Conservation (phyloP, 2,888 invertebrate genomes). For the Andricus curvator region DNA sequence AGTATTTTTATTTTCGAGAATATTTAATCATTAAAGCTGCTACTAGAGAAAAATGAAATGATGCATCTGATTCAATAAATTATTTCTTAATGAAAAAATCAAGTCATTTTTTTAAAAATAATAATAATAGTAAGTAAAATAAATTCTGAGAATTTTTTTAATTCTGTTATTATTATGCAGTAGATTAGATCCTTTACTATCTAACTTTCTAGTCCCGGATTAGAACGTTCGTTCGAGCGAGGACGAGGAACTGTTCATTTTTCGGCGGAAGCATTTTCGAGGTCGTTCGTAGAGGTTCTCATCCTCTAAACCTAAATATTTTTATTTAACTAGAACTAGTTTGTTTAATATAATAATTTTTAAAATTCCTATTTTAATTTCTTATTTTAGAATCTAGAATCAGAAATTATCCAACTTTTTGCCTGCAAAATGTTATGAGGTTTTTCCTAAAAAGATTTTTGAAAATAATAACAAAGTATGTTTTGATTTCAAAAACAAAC, state of each 20-base stretch:
- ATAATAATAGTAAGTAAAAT: neutral
- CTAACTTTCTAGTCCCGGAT: neutral
- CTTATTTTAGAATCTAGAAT: too few species aligned
- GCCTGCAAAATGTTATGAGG: too few species aligned
- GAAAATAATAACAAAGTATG: too few species aligned
- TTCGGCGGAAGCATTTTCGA: slow-evolving; percentile 72
- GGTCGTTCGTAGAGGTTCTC: slow-evolving; percentile 70
- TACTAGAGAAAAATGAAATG: neutral
- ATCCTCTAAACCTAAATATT: slow-evolving; percentile 46
- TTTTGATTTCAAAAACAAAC: too few species aligned
- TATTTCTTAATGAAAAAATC: neutral
- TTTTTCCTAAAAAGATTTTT: too few species aligned
- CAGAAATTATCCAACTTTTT: too few species aligned
- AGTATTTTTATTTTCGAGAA: neutral
- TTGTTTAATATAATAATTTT: neutral
- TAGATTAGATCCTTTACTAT: neutral
- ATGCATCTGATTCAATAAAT: neutral
- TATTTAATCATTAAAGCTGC: neutral
- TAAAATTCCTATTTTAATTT: neutral
- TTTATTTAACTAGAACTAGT: neutral
- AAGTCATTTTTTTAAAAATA: neutral
- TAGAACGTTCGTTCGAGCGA: slow-evolving; percentile 16
- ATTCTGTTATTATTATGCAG: neutral
- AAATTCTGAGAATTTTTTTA: neutral
- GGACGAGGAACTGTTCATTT: slow-evolving; percentile 48